Base-by-base conservation (phyloP, 2,888 invertebrate genomes). In the Eulithis testata region DNA sequence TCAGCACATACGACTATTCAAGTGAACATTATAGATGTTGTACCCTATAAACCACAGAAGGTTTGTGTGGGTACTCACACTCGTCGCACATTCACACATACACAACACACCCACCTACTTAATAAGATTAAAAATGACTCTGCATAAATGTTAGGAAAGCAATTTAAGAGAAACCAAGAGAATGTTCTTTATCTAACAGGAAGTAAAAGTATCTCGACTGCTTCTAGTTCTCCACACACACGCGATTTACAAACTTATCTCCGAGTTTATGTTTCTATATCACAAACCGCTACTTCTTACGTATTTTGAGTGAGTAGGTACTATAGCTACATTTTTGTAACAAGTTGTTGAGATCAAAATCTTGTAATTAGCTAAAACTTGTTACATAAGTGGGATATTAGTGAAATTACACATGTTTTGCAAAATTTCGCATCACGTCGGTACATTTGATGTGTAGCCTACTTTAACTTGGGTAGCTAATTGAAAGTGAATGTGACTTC, bases 261-360 rank as follows among this genome's bases (percentile, higher is more conserved):
- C 21, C 65, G 12, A 60, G 49, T 47, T 56, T 60, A 40, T 47
- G 49, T 47, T 56, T 60, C 47, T 47, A 21, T 52, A 27, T 27
- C 36, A 52, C 43, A 51, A 43, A 31, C 49, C 14, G 45, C 2
- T 21, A 45, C 55, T 60, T 51, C 62, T 44, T 50, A 40, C 49
- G 9, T 11, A 49, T 21, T 63, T 58, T 66, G 55, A 21, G 43
- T 27, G 53, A 40, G 47, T 40, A 36, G 36, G 60, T 31, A 43
- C 8, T 40, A 40, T 21, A 21, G 1, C 9, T 56, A 51, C 50
- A 57, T 53, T 66, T 47, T 53, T 45, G 57, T 53, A 63, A 50
- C 60, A 60, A 57, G 53, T 56, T 44, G 60, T 63, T 60, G 53
- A 63, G 63, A 63, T 67, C n/a, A 60, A 9, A 53, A 63, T 67